phyloP scores from a whole-genome alignment of 2,113 vertebrate species.

The Meriones unguiculatus region DNA sequence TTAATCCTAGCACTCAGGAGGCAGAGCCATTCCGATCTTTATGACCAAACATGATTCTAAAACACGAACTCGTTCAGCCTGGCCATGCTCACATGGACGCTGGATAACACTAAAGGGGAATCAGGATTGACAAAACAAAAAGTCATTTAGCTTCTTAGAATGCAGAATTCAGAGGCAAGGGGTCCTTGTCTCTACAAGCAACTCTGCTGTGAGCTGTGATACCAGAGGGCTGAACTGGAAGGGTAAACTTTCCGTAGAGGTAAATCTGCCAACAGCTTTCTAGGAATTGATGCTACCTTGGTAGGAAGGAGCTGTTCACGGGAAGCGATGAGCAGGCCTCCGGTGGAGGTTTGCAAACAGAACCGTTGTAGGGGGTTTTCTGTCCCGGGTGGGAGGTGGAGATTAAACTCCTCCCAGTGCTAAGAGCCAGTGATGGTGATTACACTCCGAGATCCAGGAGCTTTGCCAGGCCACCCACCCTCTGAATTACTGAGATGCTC shows the following conservation, averaged over 20 bases:
- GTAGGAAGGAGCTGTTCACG: background rate
- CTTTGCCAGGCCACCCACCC: constrained; percentile 80
- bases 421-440: constrained; percentile 67
- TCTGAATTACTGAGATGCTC: constrained; percentile 70
- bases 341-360: background rate
- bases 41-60: background rate
- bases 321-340: background rate
- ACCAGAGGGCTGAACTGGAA: background rate
- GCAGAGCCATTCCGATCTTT: background rate
- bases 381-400: constrained; percentile 40
- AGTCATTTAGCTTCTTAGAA: background rate
- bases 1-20: background rate
- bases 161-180: background rate
- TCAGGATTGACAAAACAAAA: background rate
- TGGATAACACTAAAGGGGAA: background rate
- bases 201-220: background rate
- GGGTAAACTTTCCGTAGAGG: background rate
- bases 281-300: constrained; percentile 35
- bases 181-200: background rate
- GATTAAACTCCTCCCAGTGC: constrained; percentile 37
- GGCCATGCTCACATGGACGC: background rate
- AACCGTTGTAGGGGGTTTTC: background rate
- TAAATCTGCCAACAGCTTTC: constrained; percentile 54
- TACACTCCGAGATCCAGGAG: constrained; percentile 45
- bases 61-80: background rate